phyloP scores from a whole-genome alignment of 2,888 invertebrate genomes.

The Parnassius glacialis region DNA sequence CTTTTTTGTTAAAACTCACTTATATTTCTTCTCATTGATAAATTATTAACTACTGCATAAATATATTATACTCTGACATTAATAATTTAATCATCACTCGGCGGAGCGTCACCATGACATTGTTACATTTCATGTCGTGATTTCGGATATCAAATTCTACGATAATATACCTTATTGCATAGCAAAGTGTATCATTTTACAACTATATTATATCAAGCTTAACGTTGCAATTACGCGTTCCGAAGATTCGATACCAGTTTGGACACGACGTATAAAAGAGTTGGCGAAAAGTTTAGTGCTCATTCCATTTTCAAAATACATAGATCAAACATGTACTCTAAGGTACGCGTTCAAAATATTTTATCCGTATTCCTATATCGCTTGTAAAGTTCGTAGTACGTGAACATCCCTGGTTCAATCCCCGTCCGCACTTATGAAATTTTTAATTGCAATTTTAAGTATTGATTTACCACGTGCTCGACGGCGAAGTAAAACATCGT shows the following conservation, averaged over 20 bases:
- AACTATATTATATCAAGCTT: neutral
- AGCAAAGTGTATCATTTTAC: neutral
- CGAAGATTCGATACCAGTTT: conserved; percentile 29
- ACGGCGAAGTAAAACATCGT: no score
- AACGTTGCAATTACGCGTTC: neutral
- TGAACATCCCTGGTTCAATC: no score
- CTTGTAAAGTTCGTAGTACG: no score
- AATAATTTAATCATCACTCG: conserved; percentile 21
- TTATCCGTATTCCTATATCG: no score
- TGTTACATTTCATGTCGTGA: conserved; percentile 41
- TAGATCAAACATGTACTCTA: conserved; percentile 69
- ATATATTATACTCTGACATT: conserved; percentile 10
- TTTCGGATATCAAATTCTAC: conserved; percentile 20
- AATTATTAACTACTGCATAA: no score
- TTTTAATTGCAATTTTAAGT: no score
- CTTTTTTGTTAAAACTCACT: no score
- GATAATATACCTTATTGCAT: conserved; percentile 1
- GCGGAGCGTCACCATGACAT: conserved; percentile 46
- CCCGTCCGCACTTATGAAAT: no score
- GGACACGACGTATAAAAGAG: conserved; percentile 31
- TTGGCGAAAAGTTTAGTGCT: conserved; percentile 40
- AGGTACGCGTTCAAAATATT: conserved; percentile 42
- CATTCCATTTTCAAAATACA: conserved; percentile 63
- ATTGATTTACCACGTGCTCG: no score
- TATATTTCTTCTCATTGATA: no score